These are phyloP conservation scores for Megalurothrips usitatus DNA, from an alignment of 2,888 invertebrate genomes.

Conservation along the genomic window DNA sequence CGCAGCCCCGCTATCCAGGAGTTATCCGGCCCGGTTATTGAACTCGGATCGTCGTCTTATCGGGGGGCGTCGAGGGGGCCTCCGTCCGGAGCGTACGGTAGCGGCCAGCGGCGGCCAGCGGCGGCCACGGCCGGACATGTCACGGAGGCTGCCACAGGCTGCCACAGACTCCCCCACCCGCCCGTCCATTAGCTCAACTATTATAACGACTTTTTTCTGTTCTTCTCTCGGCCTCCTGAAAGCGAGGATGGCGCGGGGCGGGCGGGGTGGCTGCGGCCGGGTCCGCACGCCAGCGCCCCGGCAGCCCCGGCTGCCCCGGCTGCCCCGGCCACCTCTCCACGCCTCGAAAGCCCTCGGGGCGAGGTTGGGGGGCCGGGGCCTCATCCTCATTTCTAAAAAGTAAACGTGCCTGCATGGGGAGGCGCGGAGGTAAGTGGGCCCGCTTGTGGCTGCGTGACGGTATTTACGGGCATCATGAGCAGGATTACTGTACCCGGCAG, in stretches of 20 bases:
- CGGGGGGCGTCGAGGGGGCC: not conserved
- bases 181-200: constrained; percentile 7
- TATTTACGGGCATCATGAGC: constrained; percentile 11
- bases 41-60: not conserved
- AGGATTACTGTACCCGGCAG: not conserved
- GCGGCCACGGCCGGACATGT: too few species aligned
- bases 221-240: not conserved
- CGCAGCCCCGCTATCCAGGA: too few species aligned
- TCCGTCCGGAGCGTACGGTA: not conserved
- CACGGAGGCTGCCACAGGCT: too few species aligned
- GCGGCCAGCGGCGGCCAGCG: too few species aligned
- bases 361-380: too few species aligned
- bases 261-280: not conserved
- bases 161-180: too few species aligned
- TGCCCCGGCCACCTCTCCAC: not conserved
- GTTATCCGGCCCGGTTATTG: not conserved
- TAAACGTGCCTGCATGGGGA: not conserved
- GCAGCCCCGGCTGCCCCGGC: too few species aligned
- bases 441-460: constrained; percentile 2
- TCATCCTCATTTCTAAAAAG: constrained; percentile 10
- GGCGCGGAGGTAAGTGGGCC: constrained; percentile 3
- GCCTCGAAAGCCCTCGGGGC: not conserved
- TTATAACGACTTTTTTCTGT: not conserved
- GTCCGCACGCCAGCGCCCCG: too few species aligned
- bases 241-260: not conserved